Base-by-base conservation (phyloP, 1,140 invertebrate genomes). In the Oscheius sp. region DNA sequence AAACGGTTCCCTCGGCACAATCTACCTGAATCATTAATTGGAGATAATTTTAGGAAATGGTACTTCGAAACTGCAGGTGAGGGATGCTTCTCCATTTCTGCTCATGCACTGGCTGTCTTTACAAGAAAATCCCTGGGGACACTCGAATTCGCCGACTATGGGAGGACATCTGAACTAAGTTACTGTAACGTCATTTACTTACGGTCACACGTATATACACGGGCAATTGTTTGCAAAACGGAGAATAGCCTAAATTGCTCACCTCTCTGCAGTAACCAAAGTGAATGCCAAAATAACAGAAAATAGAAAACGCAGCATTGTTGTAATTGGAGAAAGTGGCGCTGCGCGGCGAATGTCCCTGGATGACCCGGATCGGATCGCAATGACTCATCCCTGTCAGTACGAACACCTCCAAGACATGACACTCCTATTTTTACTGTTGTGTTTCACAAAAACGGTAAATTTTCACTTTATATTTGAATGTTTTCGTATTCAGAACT, bases 111-210 rank as follows among this genome's bases (percentile, higher is more conserved):
- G 61, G 29, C 74, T 78, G 3, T 82, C 72, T 36, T 68, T 59
- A 65, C 80, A 82, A 20, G 64, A 68, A 38, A 64, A 82, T 26
- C 74, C 74, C n/a, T 63, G 34, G 2, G 80, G 80, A 69, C 80
- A 82, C 70, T 82, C 82, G 20, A 61, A 80, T 28, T 84, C 80
- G 0, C 80, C 80, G 52, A 84, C 78, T 36, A 84, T 67, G 2
- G 73, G 75, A 0, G 78, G 78, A 70, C 78, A 80, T 68, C 77
- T 70, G 23, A 55, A 55, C 7, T 42, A 7, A 10, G 38, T 10
- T 42, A 42, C 7, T 42, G n/a, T n/a, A 42, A 7, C n/a, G 38
- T 42, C 38, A 42, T n/a, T n/a, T n/a, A n/a, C n/a, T n/a, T n/a
- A n/a, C n/a, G n/a, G n/a, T n/a, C n/a, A n/a, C n/a, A n/a, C n/a